phyloP scores from a whole-genome alignment of 1,140 invertebrate species.

The Aleiodes sp. region DNA sequence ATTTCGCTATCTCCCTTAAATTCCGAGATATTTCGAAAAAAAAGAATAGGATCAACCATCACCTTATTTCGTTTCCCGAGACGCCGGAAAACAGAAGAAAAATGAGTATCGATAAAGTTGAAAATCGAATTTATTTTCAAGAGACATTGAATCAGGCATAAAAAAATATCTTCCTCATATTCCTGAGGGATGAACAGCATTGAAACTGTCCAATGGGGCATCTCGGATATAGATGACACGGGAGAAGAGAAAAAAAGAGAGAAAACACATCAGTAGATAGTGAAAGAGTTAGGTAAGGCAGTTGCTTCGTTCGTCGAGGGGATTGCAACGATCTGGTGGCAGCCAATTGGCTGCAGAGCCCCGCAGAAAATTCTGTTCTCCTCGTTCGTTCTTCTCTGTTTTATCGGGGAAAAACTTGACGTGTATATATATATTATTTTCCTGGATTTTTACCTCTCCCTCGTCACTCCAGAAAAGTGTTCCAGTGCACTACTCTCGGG shows the following conservation, averaged over 20 bases:
- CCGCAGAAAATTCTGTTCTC: background rate
- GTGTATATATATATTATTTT: too few relatives aligned
- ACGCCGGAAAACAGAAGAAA: background rate
- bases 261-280: slow-evolving; percentile 4
- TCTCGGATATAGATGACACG: slow-evolving; percentile 7
- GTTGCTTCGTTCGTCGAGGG: background rate
- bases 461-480: too few relatives aligned
- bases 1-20: too few relatives aligned
- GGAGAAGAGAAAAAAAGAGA: too few relatives aligned
- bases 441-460: too few relatives aligned
- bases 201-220: background rate
- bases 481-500: too few relatives aligned
- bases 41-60: too few relatives aligned
- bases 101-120: background rate
- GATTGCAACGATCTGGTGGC: background rate
- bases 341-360: slow-evolving; percentile 2
- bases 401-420: too few relatives aligned
- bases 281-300: background rate
- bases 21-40: too few relatives aligned
- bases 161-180: background rate
- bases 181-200: background rate
- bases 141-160: background rate
- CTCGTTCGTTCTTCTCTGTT: background rate
- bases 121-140: background rate
- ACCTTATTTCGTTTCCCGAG: background rate